Conservation (phyloP, 2,797 vertebrate species). For the Coracias cyanogaster region DNA sequence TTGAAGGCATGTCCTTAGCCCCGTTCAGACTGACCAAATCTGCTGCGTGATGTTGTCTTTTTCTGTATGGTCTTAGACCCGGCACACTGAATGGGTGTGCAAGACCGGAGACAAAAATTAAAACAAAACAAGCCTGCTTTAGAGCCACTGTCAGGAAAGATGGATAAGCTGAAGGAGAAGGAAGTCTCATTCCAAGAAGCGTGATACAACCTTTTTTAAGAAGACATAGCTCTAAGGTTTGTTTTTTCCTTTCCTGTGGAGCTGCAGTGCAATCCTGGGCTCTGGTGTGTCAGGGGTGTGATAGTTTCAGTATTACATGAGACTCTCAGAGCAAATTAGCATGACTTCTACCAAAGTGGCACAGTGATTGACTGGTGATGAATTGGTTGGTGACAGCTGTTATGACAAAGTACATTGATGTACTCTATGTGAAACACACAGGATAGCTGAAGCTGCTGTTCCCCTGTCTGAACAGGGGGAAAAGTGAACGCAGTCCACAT, state of each 20-base stretch:
- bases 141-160: neutral
- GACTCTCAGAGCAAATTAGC: neutral
- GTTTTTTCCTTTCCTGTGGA: neutral
- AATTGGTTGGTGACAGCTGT: neutral
- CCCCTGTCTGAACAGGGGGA: neutral
- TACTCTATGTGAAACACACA: neutral
- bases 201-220: neutral
- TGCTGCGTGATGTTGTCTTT: fast-evolving
- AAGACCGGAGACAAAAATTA: neutral
- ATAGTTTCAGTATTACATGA: neutral
- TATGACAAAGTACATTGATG: neutral
- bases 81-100: too few species aligned
- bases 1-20: neutral
- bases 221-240: neutral
- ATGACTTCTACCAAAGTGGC: neutral
- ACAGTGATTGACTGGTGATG: neutral
- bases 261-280: neutral
- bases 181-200: neutral
- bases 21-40: neutral
- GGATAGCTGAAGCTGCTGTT: neutral
- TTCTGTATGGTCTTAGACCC: neutral
- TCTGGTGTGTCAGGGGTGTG: neutral
- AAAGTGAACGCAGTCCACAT: neutral
- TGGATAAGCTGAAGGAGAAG: neutral
- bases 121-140: neutral